phyloP scores from a whole-genome alignment of 2,888 invertebrate species.

The Ernsta delagoae region DNA sequence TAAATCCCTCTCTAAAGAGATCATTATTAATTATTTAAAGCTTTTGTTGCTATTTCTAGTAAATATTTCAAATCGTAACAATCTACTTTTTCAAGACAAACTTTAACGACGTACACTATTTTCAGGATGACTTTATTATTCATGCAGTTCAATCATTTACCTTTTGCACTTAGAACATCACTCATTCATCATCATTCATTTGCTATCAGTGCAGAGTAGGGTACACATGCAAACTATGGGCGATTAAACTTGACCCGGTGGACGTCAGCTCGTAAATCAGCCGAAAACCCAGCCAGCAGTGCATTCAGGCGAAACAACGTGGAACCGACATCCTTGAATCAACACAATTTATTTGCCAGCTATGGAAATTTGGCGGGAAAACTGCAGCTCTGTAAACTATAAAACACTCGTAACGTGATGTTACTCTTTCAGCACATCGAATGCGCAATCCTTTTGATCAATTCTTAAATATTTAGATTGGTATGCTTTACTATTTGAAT shows the following conservation, averaged over 20 bases:
- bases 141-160: too few species aligned
- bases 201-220: not conserved
- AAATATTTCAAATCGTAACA: too few species aligned
- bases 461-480: too few species aligned
- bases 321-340: constrained; percentile 26
- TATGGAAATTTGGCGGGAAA: not conserved
- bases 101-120: too few species aligned
- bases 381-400: not conserved
- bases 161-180: too few species aligned
- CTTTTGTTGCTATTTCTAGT: too few species aligned
- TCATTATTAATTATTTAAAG: too few species aligned
- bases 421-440: not conserved
- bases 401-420: not conserved
- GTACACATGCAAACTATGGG: not conserved
- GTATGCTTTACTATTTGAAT: not conserved
- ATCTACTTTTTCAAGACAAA: too few species aligned
- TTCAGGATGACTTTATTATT: too few species aligned
- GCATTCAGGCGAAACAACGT: constrained; percentile 26
- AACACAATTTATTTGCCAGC: constrained; percentile 24
- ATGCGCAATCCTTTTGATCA: not conserved
- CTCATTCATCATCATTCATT: not conserved
- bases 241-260: not conserved
- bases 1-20: too few species aligned
- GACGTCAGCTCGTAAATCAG: constrained; percentile 5
- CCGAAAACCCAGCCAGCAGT: constrained; percentile 12